A percentile compares a stretch with the other conserved stretches of the same genome.
Evolutionary conservation across 2,797 vertebrate species (phyloP).

Genomic region (Halcyon chelicuti): DNA sequence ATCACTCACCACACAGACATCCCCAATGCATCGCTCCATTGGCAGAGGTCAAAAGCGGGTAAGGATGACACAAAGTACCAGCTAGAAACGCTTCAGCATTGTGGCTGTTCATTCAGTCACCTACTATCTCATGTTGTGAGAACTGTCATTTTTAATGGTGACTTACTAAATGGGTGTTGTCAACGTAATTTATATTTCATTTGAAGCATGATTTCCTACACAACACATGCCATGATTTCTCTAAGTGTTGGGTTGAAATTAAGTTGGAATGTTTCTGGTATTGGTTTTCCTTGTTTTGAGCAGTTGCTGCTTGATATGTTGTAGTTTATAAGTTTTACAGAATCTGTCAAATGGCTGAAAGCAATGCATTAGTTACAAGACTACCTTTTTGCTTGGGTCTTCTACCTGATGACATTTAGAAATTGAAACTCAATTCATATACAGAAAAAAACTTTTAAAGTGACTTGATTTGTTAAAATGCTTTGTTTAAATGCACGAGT

Average conservation of each 20-base stretch:
- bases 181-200: neutral
- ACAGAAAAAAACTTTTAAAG: neutral
- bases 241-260: neutral
- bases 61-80: neutral
- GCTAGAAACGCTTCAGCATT: neutral
- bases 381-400: neutral
- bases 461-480: neutral
- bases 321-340: neutral
- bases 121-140: neutral
- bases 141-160: neutral
- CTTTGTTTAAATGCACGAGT: accelerated
- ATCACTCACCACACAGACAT: neutral
- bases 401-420: neutral
- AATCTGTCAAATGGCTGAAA: neutral
- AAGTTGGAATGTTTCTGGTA: neutral
- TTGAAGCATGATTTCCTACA: neutral
- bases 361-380: neutral
- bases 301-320: neutral
- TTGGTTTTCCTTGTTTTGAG: neutral
- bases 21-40: neutral
- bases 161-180: neutral
- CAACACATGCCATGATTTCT: neutral
- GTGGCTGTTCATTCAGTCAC: neutral
- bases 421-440: neutral
- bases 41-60: neutral